A percentile compares a stretch with the other conserved stretches of the same genome.
Conservation (phyloP, 1,140 invertebrate species). For the Drosophila sechellia region DNA sequence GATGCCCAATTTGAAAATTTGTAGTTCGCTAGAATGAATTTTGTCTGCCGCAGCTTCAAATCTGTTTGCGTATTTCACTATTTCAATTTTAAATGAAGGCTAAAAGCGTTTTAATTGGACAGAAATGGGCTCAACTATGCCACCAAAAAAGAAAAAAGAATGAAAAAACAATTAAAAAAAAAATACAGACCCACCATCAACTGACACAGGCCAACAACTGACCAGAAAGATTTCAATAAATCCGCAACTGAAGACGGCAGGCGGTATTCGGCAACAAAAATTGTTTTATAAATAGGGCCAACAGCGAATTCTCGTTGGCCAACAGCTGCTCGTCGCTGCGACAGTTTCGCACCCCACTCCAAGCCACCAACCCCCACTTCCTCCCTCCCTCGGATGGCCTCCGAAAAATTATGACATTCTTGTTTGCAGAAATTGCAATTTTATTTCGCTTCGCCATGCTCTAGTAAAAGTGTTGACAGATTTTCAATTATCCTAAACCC, state of each 20-base stretch:
- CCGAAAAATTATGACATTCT: conserved; percentile 72
- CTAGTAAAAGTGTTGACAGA: conserved; percentile 81
- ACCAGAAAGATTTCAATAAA: conserved; percentile 76
- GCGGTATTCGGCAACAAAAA: conserved; percentile 19
- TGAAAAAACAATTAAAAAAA: conserved; percentile 6
- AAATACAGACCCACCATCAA: conserved; percentile 16
- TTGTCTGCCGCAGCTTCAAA: conserved; percentile 20
- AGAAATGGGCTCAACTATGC: conserved; percentile 59
- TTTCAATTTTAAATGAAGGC: conserved; percentile 55
- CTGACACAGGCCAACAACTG: conserved; percentile 57
- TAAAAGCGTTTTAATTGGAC: conserved; percentile 71
- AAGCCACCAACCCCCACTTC: no score
- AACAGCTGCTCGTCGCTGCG: conserved; percentile 35
- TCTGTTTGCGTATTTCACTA: conserved; percentile 53
- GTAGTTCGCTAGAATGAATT: conserved; percentile 14
- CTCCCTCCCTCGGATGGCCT: neutral
- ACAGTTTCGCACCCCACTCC: conserved; percentile 1
- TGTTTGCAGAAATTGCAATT: conserved; percentile 64
- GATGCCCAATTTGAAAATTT: conserved; percentile 29
- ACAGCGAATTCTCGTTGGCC: conserved; percentile 21
- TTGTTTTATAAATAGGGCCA: conserved; percentile 56
- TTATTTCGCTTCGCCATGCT: conserved; percentile 71
- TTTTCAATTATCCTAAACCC: conserved; percentile 73
- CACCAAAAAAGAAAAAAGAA: conserved; percentile 1
- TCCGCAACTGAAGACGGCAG: conserved; percentile 41